A percentile compares a stretch with the other conserved stretches of the same genome.
phyloP scores from a whole-genome alignment of 2,888 invertebrate genomes.

The Acrobasis suavella region DNA sequence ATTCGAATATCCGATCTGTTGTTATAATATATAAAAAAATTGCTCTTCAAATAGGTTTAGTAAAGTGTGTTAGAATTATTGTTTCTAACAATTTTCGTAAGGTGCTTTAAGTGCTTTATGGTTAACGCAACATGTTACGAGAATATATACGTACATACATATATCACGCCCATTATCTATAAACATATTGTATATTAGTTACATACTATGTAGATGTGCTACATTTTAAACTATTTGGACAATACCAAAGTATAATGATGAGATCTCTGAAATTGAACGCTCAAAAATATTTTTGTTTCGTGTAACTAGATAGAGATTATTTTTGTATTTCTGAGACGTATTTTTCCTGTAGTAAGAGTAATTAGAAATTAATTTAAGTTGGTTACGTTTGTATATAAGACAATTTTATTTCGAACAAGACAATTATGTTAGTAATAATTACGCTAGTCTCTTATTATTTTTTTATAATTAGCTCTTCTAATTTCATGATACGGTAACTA shows the following conservation, averaged over 20 bases:
- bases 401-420: constrained; percentile 51
- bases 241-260: constrained; percentile 68
- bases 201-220: constrained; percentile 21
- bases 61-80: neutral
- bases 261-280: constrained; percentile 57
- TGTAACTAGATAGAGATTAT: constrained; percentile 20
- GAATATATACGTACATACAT: neutral
- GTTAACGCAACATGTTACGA: neutral
- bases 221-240: constrained; percentile 47
- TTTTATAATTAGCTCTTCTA: constrained; percentile 15
- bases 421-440: constrained; percentile 45
- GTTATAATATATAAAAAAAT: too few relatives aligned
- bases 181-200: neutral
- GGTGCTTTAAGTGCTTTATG: neutral
- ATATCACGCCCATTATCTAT: neutral
- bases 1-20: too few relatives aligned
- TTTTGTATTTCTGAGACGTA: constrained; percentile 31
- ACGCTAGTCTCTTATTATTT: constrained; percentile 52
- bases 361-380: constrained; percentile 27
- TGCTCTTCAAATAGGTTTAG: too few relatives aligned
- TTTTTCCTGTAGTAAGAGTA: constrained; percentile 28
- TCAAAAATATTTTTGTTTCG: constrained; percentile 45
- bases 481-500: constrained; percentile 9
- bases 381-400: constrained; percentile 45
- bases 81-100: neutral